Base-by-base conservation (phyloP, 2,797 vertebrate genomes). In the Okamejei kenojei region DNA sequence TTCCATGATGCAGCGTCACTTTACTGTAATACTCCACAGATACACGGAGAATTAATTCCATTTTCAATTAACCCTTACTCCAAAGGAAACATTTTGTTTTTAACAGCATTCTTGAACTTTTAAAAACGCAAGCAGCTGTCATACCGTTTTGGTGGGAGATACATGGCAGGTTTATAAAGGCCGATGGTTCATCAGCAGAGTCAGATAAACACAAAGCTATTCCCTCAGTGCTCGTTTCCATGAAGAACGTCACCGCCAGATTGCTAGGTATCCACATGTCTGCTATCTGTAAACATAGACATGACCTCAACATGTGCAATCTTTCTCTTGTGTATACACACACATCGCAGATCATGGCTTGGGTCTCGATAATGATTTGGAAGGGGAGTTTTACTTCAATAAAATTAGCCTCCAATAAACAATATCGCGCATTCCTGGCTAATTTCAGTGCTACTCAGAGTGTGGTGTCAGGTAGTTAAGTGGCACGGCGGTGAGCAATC, bases 371-470 rank as follows among this genome's bases (percentile, higher is more conserved):
- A 45, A 91, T 54, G 23, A 54, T 71, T 71, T 71, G 45, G 90
- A 26, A 74, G 15, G 76, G 76, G 71, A 76, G 76, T 54, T 74
- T 91, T n/a, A 11, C 38, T 92, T 92, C 76, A 54, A 74, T 92
- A 38, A 92, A 92, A 58, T 92, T 76, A 76, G 73, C 26, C 1
- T 38, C 23, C 90, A 45, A 29, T 91, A 91, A 91, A 90, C 63
- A 90, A 68, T 68, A 68, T 90, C 21, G 29, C 29, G 29, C 38
- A 29, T 23, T 17, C 38, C 71, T 92, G 71, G 38, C n/a, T 91
- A 26, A 91, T 11, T 13, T 91, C 68, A 91, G 7, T 73, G 21
- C 17, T 58, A 7, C 15, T 13, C 17, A 26, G 76, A 26, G 76
- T 88, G 35, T 19, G 45, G 1, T n/a, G 32, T 73, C 32, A 45